Base-by-base conservation (phyloP, 2,797 vertebrate species). In the Enteromius treurensis region DNA sequence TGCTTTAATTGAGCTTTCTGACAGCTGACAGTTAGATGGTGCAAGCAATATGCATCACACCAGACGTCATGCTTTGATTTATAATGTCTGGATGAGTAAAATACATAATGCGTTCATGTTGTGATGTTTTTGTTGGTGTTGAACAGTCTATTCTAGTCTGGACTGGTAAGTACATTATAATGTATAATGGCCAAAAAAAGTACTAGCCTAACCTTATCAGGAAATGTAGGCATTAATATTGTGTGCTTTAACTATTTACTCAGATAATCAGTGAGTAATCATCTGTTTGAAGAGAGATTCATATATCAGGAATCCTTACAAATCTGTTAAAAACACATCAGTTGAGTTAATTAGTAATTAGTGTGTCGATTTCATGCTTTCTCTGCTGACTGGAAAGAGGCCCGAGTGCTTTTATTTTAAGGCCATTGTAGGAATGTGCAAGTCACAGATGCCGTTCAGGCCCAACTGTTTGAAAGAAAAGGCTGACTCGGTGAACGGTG, bases 401-500 rank as follows among this genome's bases (percentile, higher is more conserved):
- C 13, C 29, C 65, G 21, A 40, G n/a, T 5, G 26, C 26, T 19
- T 82, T 49, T 34, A 81, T 74, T 65, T 77, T 71, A 78, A 69
- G 26, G 37, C 13, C 73, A 55, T 53, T 77, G 55, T 23, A 7
- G 68, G 26, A 73, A 65, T 85, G 26, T 53, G 40, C 47, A 85
- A 77, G 75, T 65, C 58, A 68, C 58, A 82, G 75, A 74, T 82
- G 75, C 68, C 19, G 42, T 74, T 53, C 40, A 79, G 75, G 26
- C 81, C 55, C 70, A 84, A 58, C 75, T 84, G 81, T 84, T 82
- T 71, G 47, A 84, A 40, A 67, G 81, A 84, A 87, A 87, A 84
- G 51, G 82, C 86, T 87, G 88, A 88, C 76, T 88, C 67, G 67
- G 79, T 47, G 62, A 78, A 34, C 60, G 68, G 68, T 53, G 60